Evolutionary conservation across 2,113 vertebrate species (phyloP).

Genomic region (Calidris pugnax): DNA sequence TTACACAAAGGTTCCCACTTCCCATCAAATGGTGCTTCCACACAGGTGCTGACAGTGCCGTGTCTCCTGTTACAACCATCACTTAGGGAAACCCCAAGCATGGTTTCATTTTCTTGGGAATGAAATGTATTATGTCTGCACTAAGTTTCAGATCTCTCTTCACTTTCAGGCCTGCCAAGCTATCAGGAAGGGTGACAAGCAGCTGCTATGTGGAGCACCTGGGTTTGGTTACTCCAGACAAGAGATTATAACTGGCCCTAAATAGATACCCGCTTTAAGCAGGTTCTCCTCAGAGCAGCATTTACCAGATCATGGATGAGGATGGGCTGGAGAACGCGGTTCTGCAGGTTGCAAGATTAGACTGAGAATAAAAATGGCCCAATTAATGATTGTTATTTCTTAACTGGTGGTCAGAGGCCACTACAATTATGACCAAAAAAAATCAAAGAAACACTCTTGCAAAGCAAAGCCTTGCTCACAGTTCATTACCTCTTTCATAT

Average conservation of each 20-base stretch:
- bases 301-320: not conserved
- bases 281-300: not conserved
- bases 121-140: conserved; percentile 17
- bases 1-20: not conserved
- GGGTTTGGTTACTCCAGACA: conserved; percentile 34
- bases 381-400: not conserved
- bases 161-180: conserved; percentile 11
- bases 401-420: not conserved
- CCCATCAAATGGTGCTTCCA: not conserved
- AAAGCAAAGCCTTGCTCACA: conserved; percentile 36
- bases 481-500: conserved; percentile 62
- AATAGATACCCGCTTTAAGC: not conserved
- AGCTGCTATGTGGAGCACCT: conserved; percentile 15
- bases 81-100: conserved; percentile 3
- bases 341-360: not conserved
- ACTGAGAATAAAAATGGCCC: not conserved
- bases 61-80: conserved; percentile 3
- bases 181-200: conserved; percentile 28
- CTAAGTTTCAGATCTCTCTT: conserved; percentile 17
- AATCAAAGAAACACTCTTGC: conserved; percentile 35
- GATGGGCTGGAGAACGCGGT: not conserved
- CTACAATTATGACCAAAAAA: not conserved
- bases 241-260: not conserved
- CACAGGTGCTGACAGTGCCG: not conserved
- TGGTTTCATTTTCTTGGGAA: conserved; percentile 37